phyloP scores from a whole-genome alignment of 2,797 vertebrate genomes.

The Manis javanica region DNA sequence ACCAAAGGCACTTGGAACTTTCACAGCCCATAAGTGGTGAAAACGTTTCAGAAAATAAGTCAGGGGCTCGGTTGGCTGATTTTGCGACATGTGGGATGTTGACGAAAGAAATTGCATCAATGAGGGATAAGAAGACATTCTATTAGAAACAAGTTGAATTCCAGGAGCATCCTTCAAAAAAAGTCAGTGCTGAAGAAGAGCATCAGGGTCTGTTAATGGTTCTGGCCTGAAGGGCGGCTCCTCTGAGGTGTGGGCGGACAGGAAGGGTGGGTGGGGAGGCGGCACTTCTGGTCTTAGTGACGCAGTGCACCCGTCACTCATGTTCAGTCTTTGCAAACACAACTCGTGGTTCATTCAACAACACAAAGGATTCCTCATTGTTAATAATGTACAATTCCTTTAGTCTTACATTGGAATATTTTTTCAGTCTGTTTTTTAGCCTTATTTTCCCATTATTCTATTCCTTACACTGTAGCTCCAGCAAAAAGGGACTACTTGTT shows the following conservation, averaged over 20 bases:
- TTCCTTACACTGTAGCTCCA: not conserved
- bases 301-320: not conserved
- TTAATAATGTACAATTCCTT: not conserved
- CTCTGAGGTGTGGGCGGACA: not conserved
- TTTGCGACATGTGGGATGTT: not conserved
- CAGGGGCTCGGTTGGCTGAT: not conserved
- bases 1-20: not conserved
- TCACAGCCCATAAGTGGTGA: not conserved
- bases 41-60: not conserved
- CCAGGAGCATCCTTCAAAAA: not conserved
- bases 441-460: not conserved
- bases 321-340: not conserved
- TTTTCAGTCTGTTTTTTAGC: not conserved
- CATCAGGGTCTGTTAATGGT: too few species aligned
- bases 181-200: not conserved
- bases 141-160: not conserved
- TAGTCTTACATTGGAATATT: not conserved
- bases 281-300: not conserved
- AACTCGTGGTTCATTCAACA: not conserved
- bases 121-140: not conserved
- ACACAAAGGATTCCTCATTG: not conserved
- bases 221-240: not conserved
- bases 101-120: not conserved
- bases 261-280: accelerated
- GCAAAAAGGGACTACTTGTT: not conserved